Evolutionary conservation across 2,113 vertebrate genomes (phyloP).

Genomic region (Uria aalge): DNA sequence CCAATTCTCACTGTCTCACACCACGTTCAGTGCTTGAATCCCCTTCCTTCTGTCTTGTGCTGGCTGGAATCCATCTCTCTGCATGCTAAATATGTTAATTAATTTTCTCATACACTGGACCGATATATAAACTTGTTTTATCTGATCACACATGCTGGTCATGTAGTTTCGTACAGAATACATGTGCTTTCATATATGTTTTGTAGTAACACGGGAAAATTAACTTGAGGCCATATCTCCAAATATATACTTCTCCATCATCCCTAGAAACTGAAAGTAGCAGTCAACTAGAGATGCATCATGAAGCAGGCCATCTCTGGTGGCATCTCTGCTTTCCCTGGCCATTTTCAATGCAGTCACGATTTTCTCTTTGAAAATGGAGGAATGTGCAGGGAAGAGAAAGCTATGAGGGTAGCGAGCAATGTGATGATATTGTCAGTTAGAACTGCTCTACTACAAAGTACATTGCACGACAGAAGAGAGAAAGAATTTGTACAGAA

Average conservation of each 20-base stretch:
- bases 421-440: background rate
- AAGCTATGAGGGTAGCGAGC: background rate
- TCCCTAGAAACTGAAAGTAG: background rate
- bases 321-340: background rate
- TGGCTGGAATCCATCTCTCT: slow-evolving; percentile 58
- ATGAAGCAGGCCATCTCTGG: background rate
- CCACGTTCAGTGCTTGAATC: slow-evolving; percentile 13
- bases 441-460: background rate
- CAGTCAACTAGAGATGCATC: background rate
- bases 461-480: background rate
- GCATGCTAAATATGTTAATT: slow-evolving; percentile 54
- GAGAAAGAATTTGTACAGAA: background rate
- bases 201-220: background rate
- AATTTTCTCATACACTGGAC: background rate
- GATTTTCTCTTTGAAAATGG: background rate
- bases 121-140: background rate
- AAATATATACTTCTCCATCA: background rate
- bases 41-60: slow-evolving; percentile 57
- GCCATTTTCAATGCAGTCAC: background rate
- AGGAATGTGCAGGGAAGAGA: background rate
- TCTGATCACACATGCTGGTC: background rate
- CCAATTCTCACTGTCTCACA: slow-evolving; percentile 56
- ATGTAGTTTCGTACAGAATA: background rate
- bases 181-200: background rate
- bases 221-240: background rate